phyloP scores from a whole-genome alignment of 2,113 vertebrate genomes.

The Reinhardtius hippoglossoides region DNA sequence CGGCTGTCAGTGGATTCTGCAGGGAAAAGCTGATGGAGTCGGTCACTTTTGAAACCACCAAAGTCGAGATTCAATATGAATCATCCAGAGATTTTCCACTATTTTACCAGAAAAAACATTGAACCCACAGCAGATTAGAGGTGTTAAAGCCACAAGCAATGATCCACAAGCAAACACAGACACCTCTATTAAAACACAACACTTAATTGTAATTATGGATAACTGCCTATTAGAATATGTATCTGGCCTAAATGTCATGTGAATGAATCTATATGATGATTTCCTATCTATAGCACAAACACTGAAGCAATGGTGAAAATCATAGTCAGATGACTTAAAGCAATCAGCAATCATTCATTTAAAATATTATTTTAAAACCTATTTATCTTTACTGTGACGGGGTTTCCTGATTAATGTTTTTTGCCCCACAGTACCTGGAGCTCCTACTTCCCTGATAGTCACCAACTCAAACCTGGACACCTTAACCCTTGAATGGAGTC shows the following conservation, averaged over 20 bases:
- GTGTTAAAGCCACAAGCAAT: background rate
- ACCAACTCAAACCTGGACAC: constrained; percentile 88
- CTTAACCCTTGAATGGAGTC: constrained; percentile 92
- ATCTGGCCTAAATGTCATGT: background rate
- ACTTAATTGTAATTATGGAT: background rate
- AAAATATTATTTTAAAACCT: background rate
- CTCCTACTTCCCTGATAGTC: constrained; percentile 87
- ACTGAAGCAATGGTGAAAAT: background rate
- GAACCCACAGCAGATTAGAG: background rate
- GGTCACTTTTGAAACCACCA: too few species aligned
- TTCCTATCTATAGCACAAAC: too few species aligned
- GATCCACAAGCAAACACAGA: background rate
- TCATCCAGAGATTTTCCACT: background rate
- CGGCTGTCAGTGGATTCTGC: too few species aligned
- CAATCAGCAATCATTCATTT: background rate
- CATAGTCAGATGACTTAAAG: background rate
- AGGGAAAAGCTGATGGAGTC: too few species aligned
- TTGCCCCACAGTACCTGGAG: constrained; percentile 87
- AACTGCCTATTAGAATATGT: background rate
- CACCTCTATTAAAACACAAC: background rate
- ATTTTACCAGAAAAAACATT: background rate
- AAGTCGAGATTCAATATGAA: too few species aligned
- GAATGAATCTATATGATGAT: background rate
- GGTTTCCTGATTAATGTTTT: background rate
- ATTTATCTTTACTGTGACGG: background rate